Conservation (phyloP, 2,113 vertebrate species). For the Himantopus leucocephalus region DNA sequence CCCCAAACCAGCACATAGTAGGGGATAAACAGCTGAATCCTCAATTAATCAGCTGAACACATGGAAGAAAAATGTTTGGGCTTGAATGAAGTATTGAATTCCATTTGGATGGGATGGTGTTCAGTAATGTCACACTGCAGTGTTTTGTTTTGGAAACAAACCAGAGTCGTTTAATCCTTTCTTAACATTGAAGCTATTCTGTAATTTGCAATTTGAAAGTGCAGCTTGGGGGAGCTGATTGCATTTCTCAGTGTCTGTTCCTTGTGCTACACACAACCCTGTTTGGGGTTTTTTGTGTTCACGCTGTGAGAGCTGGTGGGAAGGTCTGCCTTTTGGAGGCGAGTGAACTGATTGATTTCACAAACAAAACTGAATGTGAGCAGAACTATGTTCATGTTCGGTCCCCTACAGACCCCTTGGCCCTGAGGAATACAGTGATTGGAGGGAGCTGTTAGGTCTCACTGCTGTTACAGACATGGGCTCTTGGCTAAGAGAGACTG, state of each 20-base stretch:
- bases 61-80: not conserved
- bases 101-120: not conserved
- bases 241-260: not conserved
- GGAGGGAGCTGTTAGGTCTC: not conserved
- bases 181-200: not conserved
- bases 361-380: not conserved
- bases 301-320: not conserved
- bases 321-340: not conserved
- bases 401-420: not conserved
- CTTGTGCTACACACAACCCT: not conserved
- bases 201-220: not conserved
- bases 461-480: not conserved
- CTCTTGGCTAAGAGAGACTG: not conserved
- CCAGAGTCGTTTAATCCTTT: not conserved
- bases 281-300: not conserved
- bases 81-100: not conserved
- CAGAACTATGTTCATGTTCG: not conserved
- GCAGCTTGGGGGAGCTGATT: constrained; percentile 46
- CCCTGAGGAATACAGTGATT: not conserved
- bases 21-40: not conserved
- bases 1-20: not conserved
- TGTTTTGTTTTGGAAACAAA: constrained; percentile 38
- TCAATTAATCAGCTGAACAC: constrained; percentile 10
- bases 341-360: not conserved
- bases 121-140: not conserved